Base-by-base conservation (phyloP, 2,113 vertebrate species). In the Lycocorax pyrrhopterus region DNA sequence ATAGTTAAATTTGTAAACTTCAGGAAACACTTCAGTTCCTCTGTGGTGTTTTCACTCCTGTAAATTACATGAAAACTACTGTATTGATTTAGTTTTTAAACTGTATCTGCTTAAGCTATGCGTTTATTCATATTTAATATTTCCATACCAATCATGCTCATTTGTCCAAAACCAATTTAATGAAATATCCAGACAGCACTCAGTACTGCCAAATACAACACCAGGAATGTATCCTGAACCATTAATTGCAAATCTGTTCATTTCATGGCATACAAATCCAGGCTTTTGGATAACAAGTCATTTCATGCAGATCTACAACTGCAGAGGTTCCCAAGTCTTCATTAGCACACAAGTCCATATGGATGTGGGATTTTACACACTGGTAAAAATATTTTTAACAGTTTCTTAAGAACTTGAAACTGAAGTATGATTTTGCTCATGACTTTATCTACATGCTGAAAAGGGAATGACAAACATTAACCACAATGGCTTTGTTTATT, bases 181-280 rank as follows among this genome's bases (percentile, higher is more conserved):
- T 5, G 33, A 67, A 78, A 47, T 37, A 69, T 4, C 27, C 62
- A 73, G 56, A 76, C 7, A 87, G 32, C 8, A 32, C 20, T 69
- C 20, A 53, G 9, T 68, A 33, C 46, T 73, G 59, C 41, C 63
- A 88, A 72, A 83, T 18, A 49, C 10, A 78, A 16, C 37, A 37
- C 9, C 17, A 76, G 19, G 44, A 79, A 43, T 29, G 5, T 9
- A 73, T 44, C 30, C 26, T 10, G 53, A 76, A 69, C 22, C 43
- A 53, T 32, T 71, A 55, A 85, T 1, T 39, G 53, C 55, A 84
- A 67, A 78, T 58, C 37, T 77, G 39, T 85, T 89, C 15, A 39
- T 71, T 37, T 81, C 51, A 25, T 2, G 33, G 22, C 49, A 64
- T 3, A 41, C 9, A 49, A n/a, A 81, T 20, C 0, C 0, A 85